A percentile compares a stretch with the other conserved stretches of the same genome.
Conservation (phyloP, 2,113 vertebrate genomes). For the Lutjanus erythropterus region DNA sequence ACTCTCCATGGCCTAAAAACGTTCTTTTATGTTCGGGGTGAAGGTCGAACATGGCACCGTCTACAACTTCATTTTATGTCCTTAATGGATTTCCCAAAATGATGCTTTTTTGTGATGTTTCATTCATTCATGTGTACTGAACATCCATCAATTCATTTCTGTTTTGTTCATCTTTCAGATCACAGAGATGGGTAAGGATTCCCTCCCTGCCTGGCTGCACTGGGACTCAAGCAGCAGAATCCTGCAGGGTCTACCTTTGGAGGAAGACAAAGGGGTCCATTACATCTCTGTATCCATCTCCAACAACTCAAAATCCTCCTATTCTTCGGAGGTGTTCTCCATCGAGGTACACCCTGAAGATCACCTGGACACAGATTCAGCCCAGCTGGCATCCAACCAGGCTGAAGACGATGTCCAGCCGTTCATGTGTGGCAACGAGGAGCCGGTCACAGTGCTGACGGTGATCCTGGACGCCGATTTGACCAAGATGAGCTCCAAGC, state of each 20-base stretch:
- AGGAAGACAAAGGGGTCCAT: conserved; percentile 94
- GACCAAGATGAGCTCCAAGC: conserved; percentile 94
- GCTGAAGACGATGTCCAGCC: conserved; percentile 78
- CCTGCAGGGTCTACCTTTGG: conserved; percentile 93
- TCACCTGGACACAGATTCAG: conserved; percentile 86
- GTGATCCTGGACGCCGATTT: conserved; percentile 97
- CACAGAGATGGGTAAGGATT: conserved; percentile 90
- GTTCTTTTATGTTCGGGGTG: too few species aligned
- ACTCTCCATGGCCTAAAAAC: too few species aligned
- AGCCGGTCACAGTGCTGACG: conserved; percentile 93
- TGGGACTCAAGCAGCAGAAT: conserved; percentile 87
- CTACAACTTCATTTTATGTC: too few species aligned
- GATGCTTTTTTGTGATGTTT: too few species aligned
- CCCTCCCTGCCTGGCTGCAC: conserved; percentile 93
- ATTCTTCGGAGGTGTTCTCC: conserved; percentile 89
- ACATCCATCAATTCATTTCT: neutral
- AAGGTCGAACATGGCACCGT: too few species aligned
- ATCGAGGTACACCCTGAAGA: conserved; percentile 96
- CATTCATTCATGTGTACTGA: too few species aligned
- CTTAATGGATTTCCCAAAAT: too few species aligned
- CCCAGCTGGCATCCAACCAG: conserved; percentile 80
- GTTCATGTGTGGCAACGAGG: conserved; percentile 88
- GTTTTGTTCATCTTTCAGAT: conserved; percentile 83
- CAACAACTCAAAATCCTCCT: conserved; percentile 82
- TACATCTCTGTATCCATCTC: conserved; percentile 90